Evolutionary conservation across 2,797 vertebrate genomes (phyloP).

Genomic region (Picus viridis): DNA sequence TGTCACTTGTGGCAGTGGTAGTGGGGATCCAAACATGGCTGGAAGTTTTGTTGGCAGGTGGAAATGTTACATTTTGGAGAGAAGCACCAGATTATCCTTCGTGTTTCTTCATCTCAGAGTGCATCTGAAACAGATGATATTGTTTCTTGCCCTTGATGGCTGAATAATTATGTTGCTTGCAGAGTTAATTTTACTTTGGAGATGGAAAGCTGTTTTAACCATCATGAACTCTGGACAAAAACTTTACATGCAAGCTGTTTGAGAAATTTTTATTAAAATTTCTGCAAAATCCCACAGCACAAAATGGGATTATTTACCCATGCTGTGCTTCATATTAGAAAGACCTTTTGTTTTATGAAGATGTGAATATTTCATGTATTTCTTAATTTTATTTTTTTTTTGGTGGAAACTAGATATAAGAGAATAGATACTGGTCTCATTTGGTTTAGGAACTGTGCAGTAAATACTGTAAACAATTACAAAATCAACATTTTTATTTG

Average conservation of each 20-base stretch:
- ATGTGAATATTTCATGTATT: not conserved
- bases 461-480: not conserved
- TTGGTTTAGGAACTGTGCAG: not conserved
- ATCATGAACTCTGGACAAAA: not conserved
- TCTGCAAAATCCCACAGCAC: not conserved
- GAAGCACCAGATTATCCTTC: not conserved
- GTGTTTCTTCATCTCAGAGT: not conserved
- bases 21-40: not conserved
- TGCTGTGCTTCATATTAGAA: not conserved
- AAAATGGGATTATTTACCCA: not conserved
- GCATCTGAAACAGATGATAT: not conserved
- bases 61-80: not conserved
- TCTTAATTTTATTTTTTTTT: not conserved
- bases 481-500: not conserved
- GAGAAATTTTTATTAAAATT: not conserved
- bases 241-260: not conserved
- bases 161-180: not conserved
- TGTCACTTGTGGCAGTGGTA: not conserved
- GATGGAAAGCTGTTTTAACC: not conserved
- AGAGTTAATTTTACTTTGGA: not conserved
- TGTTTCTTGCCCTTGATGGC: not conserved
- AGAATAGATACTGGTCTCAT: not conserved
- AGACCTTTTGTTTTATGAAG: not conserved
- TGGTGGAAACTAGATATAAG: not conserved
- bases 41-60: not conserved